Conservation (phyloP, 2,797 vertebrate species). For the Limosa lapponica region DNA sequence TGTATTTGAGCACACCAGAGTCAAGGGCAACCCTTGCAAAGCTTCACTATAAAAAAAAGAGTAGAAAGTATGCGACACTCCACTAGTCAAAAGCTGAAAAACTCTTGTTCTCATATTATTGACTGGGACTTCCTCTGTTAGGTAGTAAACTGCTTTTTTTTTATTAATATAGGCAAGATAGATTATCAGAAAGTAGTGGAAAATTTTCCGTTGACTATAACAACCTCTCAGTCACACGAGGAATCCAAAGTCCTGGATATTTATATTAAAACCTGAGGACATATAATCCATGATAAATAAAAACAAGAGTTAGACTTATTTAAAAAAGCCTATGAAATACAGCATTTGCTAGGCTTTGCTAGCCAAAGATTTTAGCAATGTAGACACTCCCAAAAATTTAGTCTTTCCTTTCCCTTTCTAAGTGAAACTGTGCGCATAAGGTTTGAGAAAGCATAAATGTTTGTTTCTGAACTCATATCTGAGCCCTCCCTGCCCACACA, state of each 20-base stretch:
- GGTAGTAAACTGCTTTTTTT: not conserved
- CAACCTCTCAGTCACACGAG: not conserved
- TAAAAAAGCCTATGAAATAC: not conserved
- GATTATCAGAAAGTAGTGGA: not conserved
- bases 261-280: not conserved
- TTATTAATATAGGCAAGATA: not conserved
- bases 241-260: not conserved
- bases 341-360: not conserved
- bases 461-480: not conserved
- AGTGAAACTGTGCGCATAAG: not conserved
- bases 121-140: not conserved
- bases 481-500: not conserved
- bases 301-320: not conserved
- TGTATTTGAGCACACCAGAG: not conserved
- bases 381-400: conserved; percentile 1
- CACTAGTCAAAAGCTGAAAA: not conserved
- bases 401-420: not conserved
- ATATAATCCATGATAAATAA: not conserved
- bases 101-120: not conserved
- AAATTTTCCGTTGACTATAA: not conserved
- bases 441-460: not conserved
- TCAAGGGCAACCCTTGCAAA: not conserved
- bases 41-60: not conserved
- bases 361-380: not conserved
- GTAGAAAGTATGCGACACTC: not conserved